Evolutionary conservation across 2,797 vertebrate species (phyloP), one percentile per base, ranked within the genome.

Genomic region (Chelmon rostratus): DNA sequence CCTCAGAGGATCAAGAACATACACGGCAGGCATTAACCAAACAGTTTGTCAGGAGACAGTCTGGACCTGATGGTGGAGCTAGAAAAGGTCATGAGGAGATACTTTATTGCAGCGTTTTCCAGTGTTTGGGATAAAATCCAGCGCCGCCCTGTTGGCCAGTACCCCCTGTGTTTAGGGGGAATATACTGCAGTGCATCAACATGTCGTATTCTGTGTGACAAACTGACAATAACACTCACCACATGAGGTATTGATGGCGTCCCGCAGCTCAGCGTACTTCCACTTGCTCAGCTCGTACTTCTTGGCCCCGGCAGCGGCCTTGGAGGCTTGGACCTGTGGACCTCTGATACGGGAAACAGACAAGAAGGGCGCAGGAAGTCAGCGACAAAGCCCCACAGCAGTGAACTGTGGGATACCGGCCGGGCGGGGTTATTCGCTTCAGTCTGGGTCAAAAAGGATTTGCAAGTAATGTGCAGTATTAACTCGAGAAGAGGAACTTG

Each of bases 231-330:
- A 23, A 57, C 35, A 88, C 97, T 96, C 95, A 99, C 98, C 98
- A 81, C 98, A 99, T 8, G 98, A 99, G 8, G 98, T 99, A 70
- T 99, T 99, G 94, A 99, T 99, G 90, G 97, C 97, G 67, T 99
- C 98, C 0, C 98, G 95, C 64, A 99, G 96, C 69, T 99, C 98
- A 5, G 98, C 98, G 1, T 99, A 99, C 89, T 99, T 99, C 98
- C 98, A 99, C 89, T 98, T 99, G 94, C 97, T 98, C 59, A 99
- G 96, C 83, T 99, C 98, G 40, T 97, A 95, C 87, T 99, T 99
- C 95, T 97, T 98, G 83, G 94, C 88, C 19, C 95, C 96, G 47
- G 96, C 96, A 3, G 96, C 96, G 1, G 96, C 97, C 92, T 99
- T 99, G 57, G 95, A 96, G 56, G 97, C 97, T 94, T 97, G 98